A percentile compares a stretch with the other conserved stretches of the same genome.
phyloP scores from a whole-genome alignment of 2,797 vertebrate species.

The Percopsis omiscomaycus region DNA sequence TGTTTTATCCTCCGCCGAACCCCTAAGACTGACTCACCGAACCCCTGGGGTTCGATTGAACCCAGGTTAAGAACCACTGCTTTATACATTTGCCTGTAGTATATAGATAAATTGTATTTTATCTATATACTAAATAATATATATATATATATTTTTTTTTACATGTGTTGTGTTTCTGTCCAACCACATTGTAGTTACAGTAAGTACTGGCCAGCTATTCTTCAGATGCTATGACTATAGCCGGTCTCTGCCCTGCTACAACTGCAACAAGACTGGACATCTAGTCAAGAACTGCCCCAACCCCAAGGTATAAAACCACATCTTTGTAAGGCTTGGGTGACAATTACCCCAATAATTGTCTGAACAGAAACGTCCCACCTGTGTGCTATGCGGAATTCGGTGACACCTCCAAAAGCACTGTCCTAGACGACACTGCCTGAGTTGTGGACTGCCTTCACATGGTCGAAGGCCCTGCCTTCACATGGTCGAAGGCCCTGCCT shows the following conservation, averaged over 20 bases:
- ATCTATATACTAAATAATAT: no score
- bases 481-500: slow-evolving; percentile 53
- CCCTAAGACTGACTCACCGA: no score
- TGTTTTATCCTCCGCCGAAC: no score
- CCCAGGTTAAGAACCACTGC: no score
- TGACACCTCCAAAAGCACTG: slow-evolving; percentile 66
- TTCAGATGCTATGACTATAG: slow-evolving; percentile 30
- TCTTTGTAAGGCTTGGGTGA: background rate
- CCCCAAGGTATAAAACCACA: slow-evolving; percentile 50
- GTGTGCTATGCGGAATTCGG: slow-evolving; percentile 67
- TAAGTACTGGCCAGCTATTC: slow-evolving; percentile 6
- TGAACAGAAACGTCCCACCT: slow-evolving; percentile 55
- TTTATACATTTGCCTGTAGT: no score
- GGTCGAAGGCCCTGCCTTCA: slow-evolving; percentile 41
- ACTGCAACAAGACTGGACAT: slow-evolving; percentile 63
- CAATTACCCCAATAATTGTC: background rate
- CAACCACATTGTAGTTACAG: slow-evolving; percentile 20
- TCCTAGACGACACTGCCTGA: slow-evolving; percentile 49
- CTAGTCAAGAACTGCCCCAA: slow-evolving; percentile 55
- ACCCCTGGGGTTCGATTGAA: no score
- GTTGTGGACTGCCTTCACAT: slow-evolving; percentile 62
- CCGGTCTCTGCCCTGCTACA: slow-evolving; percentile 43
- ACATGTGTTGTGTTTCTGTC: slow-evolving; percentile 5
- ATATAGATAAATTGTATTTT: no score
- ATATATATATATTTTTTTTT: no score